Conservation (phyloP, 2,113 vertebrate species). For the Balaeniceps rex region DNA sequence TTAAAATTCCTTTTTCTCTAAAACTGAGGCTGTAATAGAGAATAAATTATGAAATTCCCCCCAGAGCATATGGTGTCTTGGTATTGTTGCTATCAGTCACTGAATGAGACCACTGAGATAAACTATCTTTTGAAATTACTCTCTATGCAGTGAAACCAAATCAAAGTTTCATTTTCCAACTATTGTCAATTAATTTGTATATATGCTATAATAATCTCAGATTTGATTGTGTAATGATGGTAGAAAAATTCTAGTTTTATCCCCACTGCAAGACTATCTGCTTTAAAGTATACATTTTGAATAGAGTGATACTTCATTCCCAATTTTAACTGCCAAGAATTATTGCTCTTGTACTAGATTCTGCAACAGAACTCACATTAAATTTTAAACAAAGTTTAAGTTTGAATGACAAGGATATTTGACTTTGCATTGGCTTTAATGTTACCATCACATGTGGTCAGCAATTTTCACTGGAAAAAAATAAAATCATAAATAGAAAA, state of each 20-base stretch:
- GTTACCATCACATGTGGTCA: neutral
- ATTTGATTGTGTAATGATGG: neutral
- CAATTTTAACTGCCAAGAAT: neutral
- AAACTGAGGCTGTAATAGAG: neutral
- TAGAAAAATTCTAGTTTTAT: neutral
- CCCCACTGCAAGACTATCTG: neutral
- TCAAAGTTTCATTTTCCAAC: neutral
- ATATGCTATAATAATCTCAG: neutral
- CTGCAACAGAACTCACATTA: neutral
- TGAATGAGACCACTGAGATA: neutral
- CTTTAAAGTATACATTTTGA: neutral
- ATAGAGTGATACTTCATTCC: neutral
- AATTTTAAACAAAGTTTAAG: neutral
- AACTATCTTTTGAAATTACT: neutral
- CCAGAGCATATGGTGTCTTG: neutral
- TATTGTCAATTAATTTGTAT: neutral
- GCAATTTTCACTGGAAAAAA: neutral
- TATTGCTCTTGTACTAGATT: neutral
- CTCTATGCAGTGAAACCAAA: neutral
- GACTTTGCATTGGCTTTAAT: neutral
- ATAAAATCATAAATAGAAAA: neutral
- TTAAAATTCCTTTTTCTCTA: neutral
- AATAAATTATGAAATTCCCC: neutral
- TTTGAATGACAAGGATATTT: neutral
- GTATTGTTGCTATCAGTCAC: neutral